These are phyloP conservation scores for Erythrocebus patas DNA, from an alignment of 2,113 vertebrate genomes.

Conservation along the genomic window DNA sequence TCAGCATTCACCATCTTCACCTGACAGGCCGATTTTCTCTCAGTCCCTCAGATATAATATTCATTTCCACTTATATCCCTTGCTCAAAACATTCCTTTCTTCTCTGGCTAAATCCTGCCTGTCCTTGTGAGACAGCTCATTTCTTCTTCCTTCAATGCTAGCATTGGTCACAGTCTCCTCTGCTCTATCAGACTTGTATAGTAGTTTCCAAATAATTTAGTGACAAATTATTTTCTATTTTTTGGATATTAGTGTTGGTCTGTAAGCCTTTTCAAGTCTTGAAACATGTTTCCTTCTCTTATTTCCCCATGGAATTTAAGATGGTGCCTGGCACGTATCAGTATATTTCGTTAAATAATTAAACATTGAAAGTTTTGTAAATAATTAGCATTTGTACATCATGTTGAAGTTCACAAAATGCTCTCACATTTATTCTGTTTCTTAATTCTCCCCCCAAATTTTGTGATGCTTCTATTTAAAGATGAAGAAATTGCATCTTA, in stretches of 20 bases:
- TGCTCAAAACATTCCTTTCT: background rate
- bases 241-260: conserved; percentile 7
- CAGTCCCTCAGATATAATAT: background rate
- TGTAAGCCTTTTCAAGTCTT: background rate
- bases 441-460: background rate
- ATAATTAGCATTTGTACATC: background rate
- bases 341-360: conserved; percentile 30
- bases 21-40: background rate
- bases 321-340: background rate
- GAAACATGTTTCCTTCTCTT: background rate
- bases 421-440: conserved; percentile 33
- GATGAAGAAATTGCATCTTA: conserved; percentile 27
- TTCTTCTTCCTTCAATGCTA: background rate
- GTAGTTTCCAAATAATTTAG: conserved; percentile 32
- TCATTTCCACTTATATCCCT: background rate
- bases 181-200: background rate
- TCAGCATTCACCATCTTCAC: background rate
- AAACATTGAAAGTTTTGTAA: background rate
- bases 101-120: background rate
- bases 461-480: conserved; percentile 26
- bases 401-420: conserved; percentile 22
- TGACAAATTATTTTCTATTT: background rate
- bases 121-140: background rate
- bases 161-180: background rate
- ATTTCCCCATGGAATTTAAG: background rate